Conservation (phyloP, 2,888 invertebrate species). For the Latheticus oryzae region DNA sequence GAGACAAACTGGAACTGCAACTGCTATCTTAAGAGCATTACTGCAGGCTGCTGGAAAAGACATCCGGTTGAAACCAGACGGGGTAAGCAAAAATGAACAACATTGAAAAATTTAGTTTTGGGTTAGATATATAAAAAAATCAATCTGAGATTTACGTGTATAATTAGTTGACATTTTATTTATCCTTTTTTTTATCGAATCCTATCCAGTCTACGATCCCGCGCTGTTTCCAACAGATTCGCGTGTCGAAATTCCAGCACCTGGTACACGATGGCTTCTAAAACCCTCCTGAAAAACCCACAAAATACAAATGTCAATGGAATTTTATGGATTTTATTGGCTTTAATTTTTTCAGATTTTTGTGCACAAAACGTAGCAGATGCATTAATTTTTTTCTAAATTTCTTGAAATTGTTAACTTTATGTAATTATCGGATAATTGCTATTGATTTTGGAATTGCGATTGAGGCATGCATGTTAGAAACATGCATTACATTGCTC, state of each 20-base stretch:
- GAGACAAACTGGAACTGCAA: conserved; percentile 91
- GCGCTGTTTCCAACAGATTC: conserved; percentile 52
- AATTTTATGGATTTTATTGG: conserved; percentile 52
- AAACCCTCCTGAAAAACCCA: conserved; percentile 42
- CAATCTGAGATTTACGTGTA: no score
- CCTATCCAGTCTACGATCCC: conserved; percentile 13
- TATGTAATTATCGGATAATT: no score
- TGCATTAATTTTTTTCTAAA: no score
- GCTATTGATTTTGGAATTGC: no score
- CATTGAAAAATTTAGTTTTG: conserved; percentile 55
- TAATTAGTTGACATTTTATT: conserved; percentile 30
- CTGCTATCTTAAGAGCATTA: conserved; percentile 88
- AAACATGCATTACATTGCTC: no score
- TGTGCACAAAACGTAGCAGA: no score
- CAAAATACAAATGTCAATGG: conserved; percentile 54
- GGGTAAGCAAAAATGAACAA: conserved; percentile 72
- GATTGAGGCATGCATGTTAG: no score
- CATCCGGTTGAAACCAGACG: conserved; percentile 86
- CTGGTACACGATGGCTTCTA: conserved; percentile 50
- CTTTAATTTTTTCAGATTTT: conserved; percentile 9
- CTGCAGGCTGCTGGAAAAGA: conserved; percentile 91
- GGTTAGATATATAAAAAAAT: conserved; percentile 1
- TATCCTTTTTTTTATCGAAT: conserved; percentile 28
- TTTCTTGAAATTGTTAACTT: no score
- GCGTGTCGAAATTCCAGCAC: conserved; percentile 52